Conservation (phyloP, 2,797 vertebrate species). For the Vespertilio murinus region DNA sequence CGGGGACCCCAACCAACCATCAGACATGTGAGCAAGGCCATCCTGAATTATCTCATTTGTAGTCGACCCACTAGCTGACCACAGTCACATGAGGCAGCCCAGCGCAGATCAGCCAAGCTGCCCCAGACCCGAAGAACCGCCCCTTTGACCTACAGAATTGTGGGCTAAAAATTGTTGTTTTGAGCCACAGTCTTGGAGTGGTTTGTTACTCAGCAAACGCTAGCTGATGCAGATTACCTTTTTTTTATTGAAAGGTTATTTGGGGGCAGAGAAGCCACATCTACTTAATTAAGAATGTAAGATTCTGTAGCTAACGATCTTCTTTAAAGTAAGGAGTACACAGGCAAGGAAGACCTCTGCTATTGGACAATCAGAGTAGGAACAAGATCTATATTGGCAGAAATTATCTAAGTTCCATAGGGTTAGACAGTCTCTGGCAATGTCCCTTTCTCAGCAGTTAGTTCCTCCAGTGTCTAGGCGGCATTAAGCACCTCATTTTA, state of each 20-base stretch:
- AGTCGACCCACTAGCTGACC: not conserved
- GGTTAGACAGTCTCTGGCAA: not conserved
- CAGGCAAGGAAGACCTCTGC: not conserved
- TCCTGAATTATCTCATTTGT: not conserved
- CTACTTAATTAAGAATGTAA: not conserved
- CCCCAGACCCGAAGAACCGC: not conserved
- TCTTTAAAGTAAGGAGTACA: not conserved
- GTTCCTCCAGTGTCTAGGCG: not conserved
- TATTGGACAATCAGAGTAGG: not conserved
- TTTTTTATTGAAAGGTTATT: not conserved
- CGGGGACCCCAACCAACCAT: not conserved
- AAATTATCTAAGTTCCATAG: not conserved
- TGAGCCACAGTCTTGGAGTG: not conserved
- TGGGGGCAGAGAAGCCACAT: not conserved
- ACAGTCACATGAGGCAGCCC: not conserved
- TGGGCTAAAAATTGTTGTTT: not conserved
- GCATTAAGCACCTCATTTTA: not conserved
- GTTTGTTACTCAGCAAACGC: constrained; percentile 2
- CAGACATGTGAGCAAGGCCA: not conserved
- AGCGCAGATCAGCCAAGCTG: not conserved
- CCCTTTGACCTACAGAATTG: not conserved
- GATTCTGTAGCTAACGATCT: not conserved
- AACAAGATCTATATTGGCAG: not conserved
- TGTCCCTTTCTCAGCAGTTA: not conserved
- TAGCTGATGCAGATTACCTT: not conserved